phyloP scores from a whole-genome alignment of 2,888 invertebrate genomes.

The Cheilosia vernalis region DNA sequence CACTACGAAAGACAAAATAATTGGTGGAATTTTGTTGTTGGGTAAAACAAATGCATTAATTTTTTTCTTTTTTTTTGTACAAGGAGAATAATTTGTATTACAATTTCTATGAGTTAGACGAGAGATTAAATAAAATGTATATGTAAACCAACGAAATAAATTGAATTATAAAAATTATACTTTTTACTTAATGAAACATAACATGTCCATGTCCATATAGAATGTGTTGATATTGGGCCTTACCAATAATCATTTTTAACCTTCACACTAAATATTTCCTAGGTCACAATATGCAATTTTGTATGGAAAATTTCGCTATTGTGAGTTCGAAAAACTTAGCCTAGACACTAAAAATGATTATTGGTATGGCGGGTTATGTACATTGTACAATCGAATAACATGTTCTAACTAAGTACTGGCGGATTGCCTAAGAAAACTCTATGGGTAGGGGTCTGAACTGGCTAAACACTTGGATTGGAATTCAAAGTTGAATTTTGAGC shows the following conservation, averaged over 20 bases:
- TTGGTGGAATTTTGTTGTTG: conserved; percentile 61
- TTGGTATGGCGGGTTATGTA: too few species aligned
- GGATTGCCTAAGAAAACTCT: neutral
- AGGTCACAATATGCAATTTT: too few species aligned
- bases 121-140: conserved; percentile 65
- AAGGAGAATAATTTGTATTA: conserved; percentile 27
- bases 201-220: conserved; percentile 30
- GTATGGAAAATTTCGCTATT: too few species aligned
- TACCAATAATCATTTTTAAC: too few species aligned
- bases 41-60: conserved; percentile 58
- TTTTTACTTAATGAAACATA: conserved; percentile 8
- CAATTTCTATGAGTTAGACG: conserved; percentile 9
- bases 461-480: neutral
- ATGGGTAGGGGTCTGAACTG: neutral
- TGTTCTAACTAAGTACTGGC: conserved; percentile 4
- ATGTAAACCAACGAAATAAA: conserved; percentile 57
- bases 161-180: conserved; percentile 74
- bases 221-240: conserved; percentile 10
- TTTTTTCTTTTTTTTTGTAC: conserved; percentile 33
- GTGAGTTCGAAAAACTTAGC: too few species aligned
- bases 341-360: too few species aligned
- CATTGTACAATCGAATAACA: conserved; percentile 11
- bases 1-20: conserved; percentile 86
- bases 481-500: neutral
- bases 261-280: too few species aligned